Evolutionary conservation across 2,113 vertebrate genomes (phyloP).

Genomic region (Phodopus roborovskii): DNA sequence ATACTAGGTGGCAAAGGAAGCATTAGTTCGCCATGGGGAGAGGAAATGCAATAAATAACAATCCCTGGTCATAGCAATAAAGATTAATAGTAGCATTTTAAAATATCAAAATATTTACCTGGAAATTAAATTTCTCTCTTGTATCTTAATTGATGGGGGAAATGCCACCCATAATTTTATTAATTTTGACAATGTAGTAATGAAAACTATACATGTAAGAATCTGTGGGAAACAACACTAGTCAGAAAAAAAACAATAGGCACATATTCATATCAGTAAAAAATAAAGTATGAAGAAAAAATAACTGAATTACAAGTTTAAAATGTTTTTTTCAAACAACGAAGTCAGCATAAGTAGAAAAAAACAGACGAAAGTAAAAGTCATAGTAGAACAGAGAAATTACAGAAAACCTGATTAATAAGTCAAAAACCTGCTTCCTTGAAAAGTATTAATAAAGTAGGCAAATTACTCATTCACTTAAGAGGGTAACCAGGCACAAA

Average conservation of each 20-base stretch:
- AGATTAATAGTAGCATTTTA: background rate
- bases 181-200: background rate
- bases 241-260: background rate
- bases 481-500: background rate
- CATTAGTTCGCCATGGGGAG: background rate
- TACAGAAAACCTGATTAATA: background rate
- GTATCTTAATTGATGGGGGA: background rate
- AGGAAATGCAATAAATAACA: background rate
- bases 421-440: background rate
- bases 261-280: background rate
- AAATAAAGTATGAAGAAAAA: background rate
- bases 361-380: background rate
- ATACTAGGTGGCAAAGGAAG: background rate
- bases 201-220: background rate
- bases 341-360: background rate
- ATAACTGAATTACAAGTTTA: background rate
- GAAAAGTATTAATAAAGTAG: background rate
- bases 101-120: background rate
- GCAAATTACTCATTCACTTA: background rate
- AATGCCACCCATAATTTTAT: background rate
- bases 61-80: background rate
- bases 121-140: background rate
- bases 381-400: background rate
- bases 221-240: background rate
- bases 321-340: background rate